These are phyloP conservation scores for Lepidochitona cinerea DNA, from an alignment of 2,888 invertebrate species.

Conservation along the genomic window DNA sequence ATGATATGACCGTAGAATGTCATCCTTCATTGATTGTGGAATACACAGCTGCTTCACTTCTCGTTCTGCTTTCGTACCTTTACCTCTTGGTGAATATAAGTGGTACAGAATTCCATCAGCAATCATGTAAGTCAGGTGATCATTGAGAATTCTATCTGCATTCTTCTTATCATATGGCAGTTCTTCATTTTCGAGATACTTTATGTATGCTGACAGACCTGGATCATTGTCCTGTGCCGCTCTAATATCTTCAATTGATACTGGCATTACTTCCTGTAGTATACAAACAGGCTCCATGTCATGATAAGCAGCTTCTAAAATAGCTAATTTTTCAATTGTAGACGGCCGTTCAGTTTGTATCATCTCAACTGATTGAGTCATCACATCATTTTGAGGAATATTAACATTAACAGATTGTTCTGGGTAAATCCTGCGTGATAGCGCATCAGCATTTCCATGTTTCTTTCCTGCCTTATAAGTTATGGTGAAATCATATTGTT, in stretches of 20 bases:
- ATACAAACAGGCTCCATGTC: not conserved
- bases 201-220: not conserved
- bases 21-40: not conserved
- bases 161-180: not conserved
- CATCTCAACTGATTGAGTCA: too few relatives aligned
- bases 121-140: not conserved
- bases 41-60: not conserved
- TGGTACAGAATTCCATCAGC: not conserved
- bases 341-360: not conserved
- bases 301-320: not conserved
- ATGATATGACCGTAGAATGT: not conserved
- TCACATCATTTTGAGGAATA: too few relatives aligned
- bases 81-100: not conserved
- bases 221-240: not conserved
- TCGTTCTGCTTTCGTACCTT: not conserved
- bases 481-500: conserved; percentile 11
- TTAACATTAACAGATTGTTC: too few relatives aligned
- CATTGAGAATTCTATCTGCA: not conserved
- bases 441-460: conserved; percentile 18
- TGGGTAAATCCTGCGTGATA: conserved; percentile 19
- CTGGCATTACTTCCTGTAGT: not conserved
- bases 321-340: not conserved
- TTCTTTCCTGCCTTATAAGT: conserved; percentile 6
- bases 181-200: not conserved
- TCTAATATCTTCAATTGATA: not conserved